These are phyloP conservation scores for Siderastrea siderea DNA, from an alignment of 92 coral and sea anemone genomes.

Conservation along the genomic window DNA sequence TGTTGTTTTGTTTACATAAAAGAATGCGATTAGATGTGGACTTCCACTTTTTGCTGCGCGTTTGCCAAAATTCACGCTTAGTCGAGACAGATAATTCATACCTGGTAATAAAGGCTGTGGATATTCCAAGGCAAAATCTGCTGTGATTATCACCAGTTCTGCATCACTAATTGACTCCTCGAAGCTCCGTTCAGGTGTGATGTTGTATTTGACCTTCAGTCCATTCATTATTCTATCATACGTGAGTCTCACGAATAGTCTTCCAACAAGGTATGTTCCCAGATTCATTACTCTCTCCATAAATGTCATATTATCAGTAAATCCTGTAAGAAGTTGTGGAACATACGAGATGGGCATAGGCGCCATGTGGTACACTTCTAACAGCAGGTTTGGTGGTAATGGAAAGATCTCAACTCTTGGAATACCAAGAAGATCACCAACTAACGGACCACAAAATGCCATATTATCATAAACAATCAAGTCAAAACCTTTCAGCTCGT, in stretches of 20 bases:
- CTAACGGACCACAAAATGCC: conserved; percentile 19
- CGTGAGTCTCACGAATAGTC: background rate
- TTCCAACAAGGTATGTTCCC: background rate
- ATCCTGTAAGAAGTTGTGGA: no score
- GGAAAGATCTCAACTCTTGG: conserved; percentile 49
- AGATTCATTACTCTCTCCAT: conserved; percentile 56
- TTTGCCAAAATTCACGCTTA: no score
- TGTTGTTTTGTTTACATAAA: no score
- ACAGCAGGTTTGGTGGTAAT: conserved; percentile 18
- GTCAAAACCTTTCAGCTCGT: no score
- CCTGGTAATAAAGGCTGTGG: conserved; percentile 74
- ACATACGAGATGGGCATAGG: conserved; percentile 7
- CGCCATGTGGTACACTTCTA: background rate
- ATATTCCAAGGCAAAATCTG: conserved; percentile 68
- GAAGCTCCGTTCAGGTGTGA: no score
- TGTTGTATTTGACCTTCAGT: no score
- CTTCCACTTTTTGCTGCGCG: no score
- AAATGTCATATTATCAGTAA: no score
- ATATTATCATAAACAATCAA: no score
- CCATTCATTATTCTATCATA: background rate
- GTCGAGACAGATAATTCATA: background rate
- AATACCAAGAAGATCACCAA: conserved; percentile 50
- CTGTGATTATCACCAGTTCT: conserved; percentile 49
- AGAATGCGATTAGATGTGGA: no score
- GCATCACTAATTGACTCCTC: conserved; percentile 35